phyloP scores from a whole-genome alignment of 1,140 invertebrate genomes.

The Polypedilum pembai region DNA sequence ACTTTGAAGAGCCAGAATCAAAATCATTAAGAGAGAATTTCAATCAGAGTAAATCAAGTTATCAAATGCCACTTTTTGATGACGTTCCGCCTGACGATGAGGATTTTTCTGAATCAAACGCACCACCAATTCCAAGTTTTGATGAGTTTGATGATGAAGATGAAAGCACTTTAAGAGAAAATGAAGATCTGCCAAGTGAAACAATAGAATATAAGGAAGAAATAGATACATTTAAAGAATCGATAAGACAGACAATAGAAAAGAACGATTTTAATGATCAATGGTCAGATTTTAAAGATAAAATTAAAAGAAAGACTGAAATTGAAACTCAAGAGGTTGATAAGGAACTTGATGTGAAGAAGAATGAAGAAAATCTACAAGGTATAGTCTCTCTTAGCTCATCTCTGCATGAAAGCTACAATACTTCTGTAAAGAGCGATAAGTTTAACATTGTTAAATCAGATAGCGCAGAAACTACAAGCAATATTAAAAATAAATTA shows the following conservation, averaged over 20 bases:
- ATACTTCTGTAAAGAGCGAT: too few relatives aligned
- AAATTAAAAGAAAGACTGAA: too few relatives aligned
- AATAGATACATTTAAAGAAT: not conserved
- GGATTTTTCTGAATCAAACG: not conserved
- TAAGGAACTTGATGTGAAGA: too few relatives aligned
- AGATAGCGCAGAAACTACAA: not conserved
- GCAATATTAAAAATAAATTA: not conserved
- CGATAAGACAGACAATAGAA: constrained; percentile 28
- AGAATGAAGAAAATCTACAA: too few relatives aligned
- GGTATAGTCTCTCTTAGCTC: too few relatives aligned
- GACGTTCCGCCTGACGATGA: not conserved
- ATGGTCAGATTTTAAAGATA: not conserved
- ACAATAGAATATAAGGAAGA: not conserved
- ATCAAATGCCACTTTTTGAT: not conserved
- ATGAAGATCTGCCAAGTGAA: not conserved
- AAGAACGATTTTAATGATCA: constrained; percentile 30
- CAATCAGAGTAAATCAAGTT: not conserved
- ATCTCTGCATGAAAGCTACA: too few relatives aligned
- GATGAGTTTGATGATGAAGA: not conserved
- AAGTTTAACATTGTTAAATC: too few relatives aligned
- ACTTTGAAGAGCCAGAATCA: constrained; percentile 27
- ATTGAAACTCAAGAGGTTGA: too few relatives aligned
- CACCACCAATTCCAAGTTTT: not conserved
- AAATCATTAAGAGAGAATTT: constrained; percentile 21
- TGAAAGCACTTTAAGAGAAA: not conserved